Evolutionary conservation across 2,888 invertebrate species (phyloP).

Genomic region (Schizotus pectinicornis): DNA sequence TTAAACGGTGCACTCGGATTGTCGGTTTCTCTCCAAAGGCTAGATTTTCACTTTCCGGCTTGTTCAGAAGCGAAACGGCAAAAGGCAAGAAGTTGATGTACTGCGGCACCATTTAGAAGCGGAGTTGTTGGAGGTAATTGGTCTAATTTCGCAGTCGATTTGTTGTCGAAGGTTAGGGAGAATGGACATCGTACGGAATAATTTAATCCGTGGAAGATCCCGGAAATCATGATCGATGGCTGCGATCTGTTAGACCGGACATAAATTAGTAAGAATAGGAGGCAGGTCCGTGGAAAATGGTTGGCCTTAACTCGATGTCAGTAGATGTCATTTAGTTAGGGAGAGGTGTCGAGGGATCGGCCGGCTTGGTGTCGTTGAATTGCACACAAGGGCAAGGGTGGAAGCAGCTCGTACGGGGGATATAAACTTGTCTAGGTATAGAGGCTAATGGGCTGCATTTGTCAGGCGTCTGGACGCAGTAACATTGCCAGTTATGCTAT

Average conservation of each 20-base stretch:
- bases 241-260: slow-evolving; percentile 25
- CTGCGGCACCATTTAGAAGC: no score
- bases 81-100: no score
- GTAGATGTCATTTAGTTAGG: slow-evolving; percentile 37
- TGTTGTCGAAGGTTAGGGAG: slow-evolving; percentile 13
- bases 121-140: slow-evolving; percentile 17
- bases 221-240: slow-evolving; percentile 26
- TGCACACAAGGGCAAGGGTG: slow-evolving; percentile 9
- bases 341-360: slow-evolving; percentile 30
- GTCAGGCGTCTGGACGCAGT: slow-evolving; percentile 46
- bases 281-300: slow-evolving; percentile 36
- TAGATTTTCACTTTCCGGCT: no score
- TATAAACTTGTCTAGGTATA: slow-evolving; percentile 49
- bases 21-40: no score
- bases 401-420: slow-evolving; percentile 24
- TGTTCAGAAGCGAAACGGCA: no score
- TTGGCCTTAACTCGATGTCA: slow-evolving; percentile 38
- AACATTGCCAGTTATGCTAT: slow-evolving; percentile 18
- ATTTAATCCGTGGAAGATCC: slow-evolving; percentile 22
- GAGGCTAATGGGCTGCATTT: slow-evolving; percentile 50
- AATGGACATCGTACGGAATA: slow-evolving; percentile 14
- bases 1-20: no score
- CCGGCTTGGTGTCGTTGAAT: slow-evolving; percentile 9
- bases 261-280: slow-evolving; percentile 43
- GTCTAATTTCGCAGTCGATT: slow-evolving; percentile 19